Evolutionary conservation across 2,113 vertebrate species (phyloP), one percentile per base, ranked within the genome.

Genomic region (Psittacula cyanocephala): DNA sequence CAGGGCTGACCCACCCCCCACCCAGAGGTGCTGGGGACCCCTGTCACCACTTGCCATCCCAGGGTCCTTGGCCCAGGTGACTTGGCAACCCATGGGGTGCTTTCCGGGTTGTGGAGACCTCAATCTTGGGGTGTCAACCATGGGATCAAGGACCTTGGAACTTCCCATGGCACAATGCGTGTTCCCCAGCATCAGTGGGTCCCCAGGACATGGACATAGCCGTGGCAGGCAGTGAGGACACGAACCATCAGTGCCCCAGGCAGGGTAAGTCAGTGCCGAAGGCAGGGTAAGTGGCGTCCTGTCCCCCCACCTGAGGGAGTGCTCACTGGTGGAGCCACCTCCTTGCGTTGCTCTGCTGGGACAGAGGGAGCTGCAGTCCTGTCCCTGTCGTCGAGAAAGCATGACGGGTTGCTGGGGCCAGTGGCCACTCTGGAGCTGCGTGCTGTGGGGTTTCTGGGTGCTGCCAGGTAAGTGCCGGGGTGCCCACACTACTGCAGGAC

Each of bases 401-500:
- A 0, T 81, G 14, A 96, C 93, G 96, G 60, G 27, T 43, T 10
- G 52, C 53, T 0, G 3, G 28, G 11, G 31, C 39, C 31, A 4
- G 25, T 7, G 81, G 91, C 64, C 2, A 2, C 94, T 91, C 33
- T 92, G 95, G 89, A 86, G 33, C 65, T 97, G 89, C 69, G 12
- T 75, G 80, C 91, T 97, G 43, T 94, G 94, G 75, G 88, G 49
- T 7, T 41, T 93, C 76, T 96, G 94, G 69, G 20, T 89, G 43
- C 77, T 97, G 47, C 27, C 89, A 71, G 96, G 96, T 97, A 68
- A 91, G 96, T 88, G 47, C 47, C 1, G 5, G 63, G 64, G 80
- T 88, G 0, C 13, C 67, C 0, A 0, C 65, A 20, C 11, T 0
- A 0, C 31, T 22, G 3, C 7, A 0, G 37, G 19, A 60, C 35